phyloP scores from a whole-genome alignment of 92 coral and sea anemone genomes.

The Bergia puertoricense region DNA sequence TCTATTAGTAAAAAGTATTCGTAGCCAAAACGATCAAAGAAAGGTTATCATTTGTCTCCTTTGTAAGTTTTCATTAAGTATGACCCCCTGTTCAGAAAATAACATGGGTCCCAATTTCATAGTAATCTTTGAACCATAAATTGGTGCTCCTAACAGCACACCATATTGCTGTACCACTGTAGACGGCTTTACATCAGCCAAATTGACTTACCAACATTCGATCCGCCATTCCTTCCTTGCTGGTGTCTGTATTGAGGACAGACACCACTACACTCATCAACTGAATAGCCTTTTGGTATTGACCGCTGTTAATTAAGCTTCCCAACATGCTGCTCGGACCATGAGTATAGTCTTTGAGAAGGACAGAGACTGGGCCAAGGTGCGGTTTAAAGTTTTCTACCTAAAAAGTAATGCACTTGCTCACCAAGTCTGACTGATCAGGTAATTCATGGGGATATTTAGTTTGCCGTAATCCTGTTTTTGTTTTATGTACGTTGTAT shows the following conservation, averaged over 20 bases:
- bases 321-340: slow-evolving; percentile 36
- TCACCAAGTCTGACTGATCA: neutral
- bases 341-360: slow-evolving; percentile 11
- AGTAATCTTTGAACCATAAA: no score
- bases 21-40: no score
- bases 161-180: neutral
- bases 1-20: no score
- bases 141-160: no score
- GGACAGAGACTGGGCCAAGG: slow-evolving; percentile 23
- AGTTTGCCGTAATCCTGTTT: no score
- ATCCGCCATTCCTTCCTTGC: slow-evolving; percentile 19
- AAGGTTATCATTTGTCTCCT: no score
- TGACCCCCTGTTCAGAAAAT: no score
- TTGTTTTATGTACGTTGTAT: no score
- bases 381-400: slow-evolving; percentile 21
- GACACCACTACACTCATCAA: slow-evolving; percentile 22
- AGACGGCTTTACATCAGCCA: neutral
- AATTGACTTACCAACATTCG: slow-evolving; percentile 13
- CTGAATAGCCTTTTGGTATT: slow-evolving; percentile 22
- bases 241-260: slow-evolving; percentile 28
- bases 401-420: neutral
- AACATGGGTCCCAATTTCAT: no score
- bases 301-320: slow-evolving; percentile 13
- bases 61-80: no score
- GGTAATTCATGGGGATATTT: no score